Base-by-base conservation (phyloP, 2,113 vertebrate genomes). In the Rissa tridactyla region DNA sequence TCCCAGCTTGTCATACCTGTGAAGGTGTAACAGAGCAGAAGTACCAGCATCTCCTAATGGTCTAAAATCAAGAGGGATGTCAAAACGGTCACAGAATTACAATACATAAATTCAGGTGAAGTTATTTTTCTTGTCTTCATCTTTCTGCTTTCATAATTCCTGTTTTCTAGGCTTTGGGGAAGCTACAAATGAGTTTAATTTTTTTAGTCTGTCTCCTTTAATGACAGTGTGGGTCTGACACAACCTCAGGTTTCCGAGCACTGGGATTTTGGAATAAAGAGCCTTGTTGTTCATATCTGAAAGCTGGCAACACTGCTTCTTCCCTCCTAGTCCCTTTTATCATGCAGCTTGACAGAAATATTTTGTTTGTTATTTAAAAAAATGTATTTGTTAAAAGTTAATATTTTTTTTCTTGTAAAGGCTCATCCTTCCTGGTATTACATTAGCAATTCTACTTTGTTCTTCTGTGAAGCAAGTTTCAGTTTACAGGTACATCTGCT, bases 401-500 rank as follows among this genome's bases (percentile, higher is more conserved):
- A 44, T 62, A 22, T 87, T 92, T 96, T 95, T 58, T 94, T 94
- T 36, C 82, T 68, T 87, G 79, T 76, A 96, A 96, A 77, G 22
- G n/a, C 95, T 97, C 82, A 83, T 91, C 46, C 62, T 34, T 95
- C 93, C 92, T 72, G 81, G 46, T 54, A 73, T 85, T 96, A 90
- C 61, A 96, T 96, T 97, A 97, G 85, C 79, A 94, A 91, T 83
- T 96, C 90, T 92, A 57, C 94, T 95, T 95, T 95, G 92, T 93
- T 93, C 85, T 86, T 92, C 68, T 79, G 82, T 82, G 92, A 97
- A 96, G 82, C 62, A 95, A 96, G 91, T 47, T 92, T 89, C 89
- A 55, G 51, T 97, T 97, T 97, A 97, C 97, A 97, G 92, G 92
- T 96, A 93, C 96, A 96, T 96, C 68, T 82, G 95, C 93, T 97